A percentile compares a stretch with the other conserved stretches of the same genome.
Conservation (phyloP, 2,888 invertebrate genomes). For the Limnephilus marmoratus region DNA sequence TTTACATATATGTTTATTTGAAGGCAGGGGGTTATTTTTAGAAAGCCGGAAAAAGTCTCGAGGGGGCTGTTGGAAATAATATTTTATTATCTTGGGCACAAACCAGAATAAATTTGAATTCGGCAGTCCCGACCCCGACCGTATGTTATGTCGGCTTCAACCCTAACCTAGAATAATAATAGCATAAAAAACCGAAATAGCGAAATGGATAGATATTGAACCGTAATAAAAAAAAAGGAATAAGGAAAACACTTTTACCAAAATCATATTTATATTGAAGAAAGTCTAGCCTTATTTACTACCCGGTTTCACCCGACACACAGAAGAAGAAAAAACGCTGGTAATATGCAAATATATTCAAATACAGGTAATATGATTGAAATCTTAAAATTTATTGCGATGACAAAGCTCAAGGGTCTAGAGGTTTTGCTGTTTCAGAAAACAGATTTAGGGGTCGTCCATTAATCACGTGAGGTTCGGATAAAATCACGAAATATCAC, state of each 20-base stretch:
- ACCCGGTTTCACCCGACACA: too few species aligned
- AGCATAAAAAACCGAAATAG: background rate
- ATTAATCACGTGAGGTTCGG: too few species aligned
- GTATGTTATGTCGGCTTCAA: background rate
- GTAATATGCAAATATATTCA: too few species aligned
- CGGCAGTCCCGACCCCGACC: background rate
- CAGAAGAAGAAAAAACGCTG: too few species aligned
- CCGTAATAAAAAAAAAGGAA: background rate
- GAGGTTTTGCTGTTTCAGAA: too few species aligned
- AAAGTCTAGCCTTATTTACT: too few species aligned
- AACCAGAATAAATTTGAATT: slow-evolving; percentile 24
- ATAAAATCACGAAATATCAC: too few species aligned
- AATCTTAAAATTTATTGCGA: too few species aligned
- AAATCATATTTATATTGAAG: background rate
- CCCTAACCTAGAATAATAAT: slow-evolving; percentile 36
- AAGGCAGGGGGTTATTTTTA: background rate
- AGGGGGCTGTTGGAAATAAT: slow-evolving; percentile 10
- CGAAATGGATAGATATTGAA: background rate
- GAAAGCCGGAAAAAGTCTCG: background rate
- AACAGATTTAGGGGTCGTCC: too few species aligned
- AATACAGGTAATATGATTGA: too few species aligned
- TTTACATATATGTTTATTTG: background rate
- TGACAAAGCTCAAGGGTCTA: too few species aligned
- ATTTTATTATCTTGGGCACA: slow-evolving; percentile 43
- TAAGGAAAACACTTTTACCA: background rate